phyloP scores from a whole-genome alignment of 2,113 vertebrate genomes.

The Cichladusa arquata region DNA sequence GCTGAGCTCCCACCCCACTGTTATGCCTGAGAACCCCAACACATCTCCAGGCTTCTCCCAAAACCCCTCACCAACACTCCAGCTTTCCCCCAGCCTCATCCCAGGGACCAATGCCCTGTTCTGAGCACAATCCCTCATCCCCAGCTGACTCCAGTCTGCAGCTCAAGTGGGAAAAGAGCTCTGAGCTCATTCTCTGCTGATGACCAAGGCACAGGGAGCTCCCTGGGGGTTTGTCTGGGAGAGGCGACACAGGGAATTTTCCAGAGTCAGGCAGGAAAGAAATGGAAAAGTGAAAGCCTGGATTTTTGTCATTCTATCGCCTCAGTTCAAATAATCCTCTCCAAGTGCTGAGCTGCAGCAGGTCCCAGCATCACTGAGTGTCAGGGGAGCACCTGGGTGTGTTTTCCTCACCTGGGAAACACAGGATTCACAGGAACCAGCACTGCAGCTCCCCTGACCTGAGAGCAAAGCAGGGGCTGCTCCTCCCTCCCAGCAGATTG shows the following conservation, averaged over 20 bases:
- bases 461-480: not conserved
- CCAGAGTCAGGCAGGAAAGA: constrained; percentile 3
- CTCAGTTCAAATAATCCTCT: not conserved
- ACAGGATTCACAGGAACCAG: not conserved
- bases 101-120: not conserved
- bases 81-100: not conserved
- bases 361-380: not conserved
- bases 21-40: not conserved
- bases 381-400: fast-evolving
- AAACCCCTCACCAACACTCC: not conserved
- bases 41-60: not conserved
- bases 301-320: not conserved
- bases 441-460: not conserved
- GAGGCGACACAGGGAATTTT: not conserved
- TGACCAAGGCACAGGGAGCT: not conserved
- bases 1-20: not conserved
- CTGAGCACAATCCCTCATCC: fast-evolving
- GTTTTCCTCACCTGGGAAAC: not conserved
- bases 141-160: not conserved
- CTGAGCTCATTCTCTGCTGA: not conserved
- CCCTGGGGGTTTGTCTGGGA: not conserved
- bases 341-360: not conserved
- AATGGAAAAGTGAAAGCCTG: not conserved
- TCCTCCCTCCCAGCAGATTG: not conserved
- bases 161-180: constrained; percentile 2